Evolutionary conservation across 2,797 vertebrate species (phyloP).

Genomic region (Argya squamiceps): DNA sequence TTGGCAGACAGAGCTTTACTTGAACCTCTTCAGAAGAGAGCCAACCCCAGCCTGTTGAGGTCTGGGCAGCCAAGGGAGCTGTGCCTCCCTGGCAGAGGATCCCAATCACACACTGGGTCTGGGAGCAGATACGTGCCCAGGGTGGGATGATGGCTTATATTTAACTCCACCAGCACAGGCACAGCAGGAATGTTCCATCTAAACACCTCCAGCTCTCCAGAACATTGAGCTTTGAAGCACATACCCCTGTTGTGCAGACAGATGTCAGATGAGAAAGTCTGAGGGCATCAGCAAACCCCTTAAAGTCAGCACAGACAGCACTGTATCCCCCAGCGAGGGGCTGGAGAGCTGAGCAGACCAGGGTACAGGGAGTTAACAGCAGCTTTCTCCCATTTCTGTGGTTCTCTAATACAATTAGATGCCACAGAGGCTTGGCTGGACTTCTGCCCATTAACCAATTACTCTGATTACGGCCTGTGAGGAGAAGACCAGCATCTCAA

Average conservation of each 20-base stretch:
- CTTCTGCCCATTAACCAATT: constrained; percentile 28
- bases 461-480: neutral
- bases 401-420: constrained; percentile 57
- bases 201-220: neutral
- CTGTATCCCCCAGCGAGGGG: neutral
- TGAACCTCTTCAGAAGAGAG: neutral
- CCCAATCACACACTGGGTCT: neutral
- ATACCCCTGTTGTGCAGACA: neutral
- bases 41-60: neutral
- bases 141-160: neutral
- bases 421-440: neutral
- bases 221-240: neutral
- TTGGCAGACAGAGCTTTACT: neutral
- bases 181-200: neutral
- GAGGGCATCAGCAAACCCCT: neutral
- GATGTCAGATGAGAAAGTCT: neutral
- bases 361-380: neutral
- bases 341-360: neutral
- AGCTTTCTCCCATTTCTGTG: neutral
- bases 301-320: neutral
- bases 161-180: neutral
- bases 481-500: neutral
- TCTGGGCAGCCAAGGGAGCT: neutral
- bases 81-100: neutral
- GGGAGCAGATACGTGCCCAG: neutral